Evolutionary conservation across 2,797 vertebrate genomes (phyloP).

Genomic region (Taeniopygia guttata): DNA sequence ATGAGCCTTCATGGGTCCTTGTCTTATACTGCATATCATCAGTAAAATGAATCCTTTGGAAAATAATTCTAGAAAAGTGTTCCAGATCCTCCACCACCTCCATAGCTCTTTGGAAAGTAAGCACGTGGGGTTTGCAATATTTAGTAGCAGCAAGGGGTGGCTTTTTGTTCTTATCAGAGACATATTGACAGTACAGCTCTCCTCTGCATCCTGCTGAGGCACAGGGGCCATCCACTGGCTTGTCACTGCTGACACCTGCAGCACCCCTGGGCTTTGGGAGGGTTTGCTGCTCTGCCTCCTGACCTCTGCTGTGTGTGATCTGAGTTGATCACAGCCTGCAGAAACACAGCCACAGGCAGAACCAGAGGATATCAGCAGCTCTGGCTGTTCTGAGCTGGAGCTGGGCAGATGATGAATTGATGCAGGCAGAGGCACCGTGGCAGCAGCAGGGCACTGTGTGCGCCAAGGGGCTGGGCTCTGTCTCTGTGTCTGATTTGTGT

Average conservation of each 20-base stretch:
- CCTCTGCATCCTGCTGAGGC: not conserved
- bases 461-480: not conserved
- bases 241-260: not conserved
- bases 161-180: not conserved
- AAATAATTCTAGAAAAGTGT: not conserved
- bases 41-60: not conserved
- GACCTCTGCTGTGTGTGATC: not conserved
- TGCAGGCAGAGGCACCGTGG: not conserved
- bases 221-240: not conserved
- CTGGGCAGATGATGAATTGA: not conserved
- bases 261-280: not conserved
- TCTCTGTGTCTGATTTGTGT: not conserved
- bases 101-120: not conserved
- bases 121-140: not conserved
- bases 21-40: not conserved
- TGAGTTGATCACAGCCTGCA: slow-evolving; percentile 39
- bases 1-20: not conserved
- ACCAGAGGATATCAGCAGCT: not conserved
- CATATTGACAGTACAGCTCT: not conserved
- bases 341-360: slow-evolving; percentile 30
- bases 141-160: not conserved
- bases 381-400: not conserved
- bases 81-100: not conserved
- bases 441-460: accelerated
- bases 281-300: not conserved